Percentiles rank a stretch among this genome's conserved stretches.
Evolutionary conservation across 2,797 vertebrate species (phyloP).

Genomic region (Coilia nasus): DNA sequence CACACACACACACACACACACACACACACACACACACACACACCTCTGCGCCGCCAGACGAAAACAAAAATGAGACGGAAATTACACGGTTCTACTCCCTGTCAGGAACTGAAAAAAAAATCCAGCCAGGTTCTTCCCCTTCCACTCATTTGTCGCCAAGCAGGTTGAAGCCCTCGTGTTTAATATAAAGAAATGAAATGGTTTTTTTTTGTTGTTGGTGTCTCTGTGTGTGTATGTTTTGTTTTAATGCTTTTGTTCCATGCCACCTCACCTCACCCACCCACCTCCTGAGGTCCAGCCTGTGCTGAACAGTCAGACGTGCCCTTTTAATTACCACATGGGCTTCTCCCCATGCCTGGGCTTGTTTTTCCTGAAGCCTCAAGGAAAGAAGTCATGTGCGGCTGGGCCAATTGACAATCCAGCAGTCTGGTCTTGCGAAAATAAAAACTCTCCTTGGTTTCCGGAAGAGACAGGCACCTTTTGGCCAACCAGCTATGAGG

Average conservation of each 20-base stretch:
- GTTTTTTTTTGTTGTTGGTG: background rate
- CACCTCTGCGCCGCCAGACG: background rate
- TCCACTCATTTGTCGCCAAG: background rate
- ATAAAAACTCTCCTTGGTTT: background rate
- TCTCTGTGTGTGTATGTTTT: too few species aligned
- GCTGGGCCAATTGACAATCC: conserved; percentile 4
- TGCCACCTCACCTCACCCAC: background rate
- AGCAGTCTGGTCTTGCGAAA: conserved; percentile 11
- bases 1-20: conserved; percentile 1
- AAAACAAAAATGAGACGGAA: conserved; percentile 2
- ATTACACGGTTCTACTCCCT: background rate
- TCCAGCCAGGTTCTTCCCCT: conserved; percentile 14
- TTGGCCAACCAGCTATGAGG: background rate
- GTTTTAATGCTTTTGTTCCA: background rate
- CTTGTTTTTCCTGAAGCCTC: background rate
- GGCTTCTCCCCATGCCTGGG: background rate
- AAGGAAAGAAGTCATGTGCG: background rate
- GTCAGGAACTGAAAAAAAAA: background rate
- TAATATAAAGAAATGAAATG: background rate
- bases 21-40: background rate
- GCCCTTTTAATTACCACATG: background rate
- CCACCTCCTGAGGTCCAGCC: conserved; percentile 6
- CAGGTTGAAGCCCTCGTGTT: background rate
- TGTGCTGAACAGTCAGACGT: background rate
- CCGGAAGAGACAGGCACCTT: background rate